phyloP scores from a whole-genome alignment of 2,888 invertebrate species.

The Alviniconcha strummeri region DNA sequence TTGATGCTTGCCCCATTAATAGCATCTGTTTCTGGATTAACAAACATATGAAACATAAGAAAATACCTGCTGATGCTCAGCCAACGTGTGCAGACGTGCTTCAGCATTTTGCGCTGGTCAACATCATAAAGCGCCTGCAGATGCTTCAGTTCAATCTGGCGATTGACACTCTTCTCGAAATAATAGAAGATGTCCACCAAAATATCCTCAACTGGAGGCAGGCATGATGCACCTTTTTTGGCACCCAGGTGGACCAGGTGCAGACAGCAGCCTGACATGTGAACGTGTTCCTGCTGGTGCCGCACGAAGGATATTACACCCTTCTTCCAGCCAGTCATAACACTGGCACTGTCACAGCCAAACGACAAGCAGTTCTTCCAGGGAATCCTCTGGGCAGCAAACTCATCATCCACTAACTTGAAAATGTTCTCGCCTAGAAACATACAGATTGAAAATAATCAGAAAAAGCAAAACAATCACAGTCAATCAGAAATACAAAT shows the following conservation, averaged over 20 bases:
- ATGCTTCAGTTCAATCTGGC: slow-evolving; percentile 7
- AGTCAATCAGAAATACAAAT: too few species aligned
- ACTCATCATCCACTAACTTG: slow-evolving; percentile 4
- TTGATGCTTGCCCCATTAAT: too few species aligned
- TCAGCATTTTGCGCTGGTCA: slow-evolving; percentile 21
- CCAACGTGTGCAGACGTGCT: slow-evolving; percentile 32
- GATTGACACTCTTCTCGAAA: slow-evolving; percentile 11
- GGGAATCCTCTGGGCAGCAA: neutral
- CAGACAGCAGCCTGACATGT: slow-evolving; percentile 27
- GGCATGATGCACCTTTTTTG: slow-evolving; percentile 20
- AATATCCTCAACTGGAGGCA: slow-evolving; percentile 30
- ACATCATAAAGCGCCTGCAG: slow-evolving; percentile 1
- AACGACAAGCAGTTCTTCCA: slow-evolving; percentile 42
- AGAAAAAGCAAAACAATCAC: too few species aligned
- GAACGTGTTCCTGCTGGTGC: slow-evolving; percentile 34
- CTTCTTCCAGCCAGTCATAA: slow-evolving; percentile 35
- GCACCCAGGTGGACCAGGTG: slow-evolving; percentile 32
- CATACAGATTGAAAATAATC: too few species aligned
- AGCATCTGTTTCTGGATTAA: too few species aligned
- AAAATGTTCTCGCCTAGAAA: slow-evolving; percentile 21
- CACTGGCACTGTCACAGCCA: slow-evolving; percentile 45
- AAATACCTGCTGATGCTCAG: slow-evolving; percentile 7
- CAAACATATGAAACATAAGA: neutral
- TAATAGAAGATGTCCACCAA: slow-evolving; percentile 39
- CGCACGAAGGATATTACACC: slow-evolving; percentile 19